Percentiles rank a stretch among this genome's conserved stretches.
These are phyloP conservation scores for Cyrtodaria siliqua DNA, from an alignment of 2,888 invertebrate genomes.

Conservation along the genomic window DNA sequence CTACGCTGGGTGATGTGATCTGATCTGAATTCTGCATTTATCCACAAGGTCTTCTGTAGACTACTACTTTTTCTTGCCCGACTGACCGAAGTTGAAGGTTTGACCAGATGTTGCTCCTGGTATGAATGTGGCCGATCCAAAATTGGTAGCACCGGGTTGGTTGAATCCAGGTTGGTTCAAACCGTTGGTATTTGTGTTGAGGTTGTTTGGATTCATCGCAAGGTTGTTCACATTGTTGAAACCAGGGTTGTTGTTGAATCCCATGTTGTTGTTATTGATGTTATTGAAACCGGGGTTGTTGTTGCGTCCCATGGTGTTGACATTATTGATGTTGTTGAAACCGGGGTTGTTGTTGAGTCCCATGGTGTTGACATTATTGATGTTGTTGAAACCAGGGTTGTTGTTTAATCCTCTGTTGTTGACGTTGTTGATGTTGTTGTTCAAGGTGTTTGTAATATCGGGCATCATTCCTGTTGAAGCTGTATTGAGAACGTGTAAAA, in stretches of 20 bases:
- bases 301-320: slow-evolving; percentile 1
- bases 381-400: not conserved
- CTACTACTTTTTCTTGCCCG: slow-evolving; percentile 32
- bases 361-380: not conserved
- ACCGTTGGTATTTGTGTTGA: slow-evolving; percentile 12
- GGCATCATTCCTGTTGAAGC: no score
- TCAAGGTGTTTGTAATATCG: not conserved
- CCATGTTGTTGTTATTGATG: not conserved
- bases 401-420: not conserved
- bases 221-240: slow-evolving; percentile 11
- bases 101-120: slow-evolving; percentile 44
- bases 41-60: not conserved
- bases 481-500: no score
- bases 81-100: slow-evolving; percentile 45
- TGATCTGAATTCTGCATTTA: no score
- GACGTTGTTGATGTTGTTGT: not conserved
- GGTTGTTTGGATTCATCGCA: slow-evolving; percentile 3
- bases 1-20: no score
- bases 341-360: not conserved
- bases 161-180: slow-evolving; percentile 17
- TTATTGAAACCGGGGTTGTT: slow-evolving; percentile 1
- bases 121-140: slow-evolving; percentile 37
- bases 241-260: not conserved
- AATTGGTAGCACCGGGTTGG: slow-evolving; percentile 22
- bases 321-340: slow-evolving; percentile 13